These are phyloP conservation scores for Empidonax traillii DNA, from an alignment of 2,113 vertebrate species.

Conservation along the genomic window DNA sequence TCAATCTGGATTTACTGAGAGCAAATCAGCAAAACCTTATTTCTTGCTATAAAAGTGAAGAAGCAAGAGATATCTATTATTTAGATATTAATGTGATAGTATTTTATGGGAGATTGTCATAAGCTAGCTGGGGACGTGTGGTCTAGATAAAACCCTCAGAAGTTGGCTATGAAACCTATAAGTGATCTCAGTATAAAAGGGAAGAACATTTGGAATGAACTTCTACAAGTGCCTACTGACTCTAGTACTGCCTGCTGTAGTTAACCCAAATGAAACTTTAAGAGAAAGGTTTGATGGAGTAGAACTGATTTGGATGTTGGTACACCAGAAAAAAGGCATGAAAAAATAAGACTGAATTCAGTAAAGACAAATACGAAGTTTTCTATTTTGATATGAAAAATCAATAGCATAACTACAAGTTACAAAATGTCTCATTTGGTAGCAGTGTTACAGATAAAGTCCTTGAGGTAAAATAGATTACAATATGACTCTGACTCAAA, in stretches of 20 bases:
- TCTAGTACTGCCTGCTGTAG: neutral
- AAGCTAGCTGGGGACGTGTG: neutral
- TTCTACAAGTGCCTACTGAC: neutral
- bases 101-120: neutral
- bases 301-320: neutral
- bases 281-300: neutral
- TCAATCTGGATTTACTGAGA: neutral
- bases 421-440: neutral
- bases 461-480: neutral
- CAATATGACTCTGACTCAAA: neutral
- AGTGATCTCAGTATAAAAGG: neutral
- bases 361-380: neutral
- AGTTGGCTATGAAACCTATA: neutral
- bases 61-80: neutral
- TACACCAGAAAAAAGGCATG: neutral
- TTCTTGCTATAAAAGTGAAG: neutral
- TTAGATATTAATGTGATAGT: neutral
- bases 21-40: neutral
- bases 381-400: neutral
- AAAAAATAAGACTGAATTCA: neutral
- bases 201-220: neutral
- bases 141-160: neutral
- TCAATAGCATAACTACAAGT: neutral
- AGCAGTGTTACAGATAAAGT: neutral
- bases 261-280: neutral